Base-by-base conservation (phyloP, 2,888 invertebrate species). In the Amphipyra berbera region DNA sequence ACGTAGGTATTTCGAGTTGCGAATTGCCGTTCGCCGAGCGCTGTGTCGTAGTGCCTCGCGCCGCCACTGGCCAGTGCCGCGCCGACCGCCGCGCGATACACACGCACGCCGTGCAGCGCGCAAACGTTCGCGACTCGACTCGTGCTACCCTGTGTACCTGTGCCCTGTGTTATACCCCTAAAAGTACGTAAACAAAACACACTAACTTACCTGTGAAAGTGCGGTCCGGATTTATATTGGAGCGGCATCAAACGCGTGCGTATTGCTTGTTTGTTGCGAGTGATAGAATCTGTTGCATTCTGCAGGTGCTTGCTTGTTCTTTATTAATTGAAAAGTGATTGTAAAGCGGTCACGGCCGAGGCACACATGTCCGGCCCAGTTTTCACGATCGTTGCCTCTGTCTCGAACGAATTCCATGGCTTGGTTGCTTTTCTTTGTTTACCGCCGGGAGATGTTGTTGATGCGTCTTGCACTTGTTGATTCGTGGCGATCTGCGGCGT, bases 311-410 rank as follows among this genome's bases (percentile, higher is more conserved):
- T 81, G 87, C 83, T 86, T 83, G 87, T 91, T 92, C 87, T 92
- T 92, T 92, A 92, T 93, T 94, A 93, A 93, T 93, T 92, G 93
- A 94, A 94, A 94, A 94, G 94, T 94, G 94, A 94, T 93, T 93
- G 94, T 93, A 93, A 91, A 83, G 88, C 90, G 94, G 94, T 90
- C 94, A 94, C 91, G 94, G 94, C 91, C 93, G 92, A 89, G 88
- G 89, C 92, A 92, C 92, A 92, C 89, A 92, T 93, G 94, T 93
- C 94, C 94, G 94, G 93, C 91, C 92, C 91, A 93, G 94, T 94
- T 94, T 93, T 93, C 93, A 92, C 93, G 93, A 88, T 86, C 83
- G 86, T 82, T 86, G 87, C 82, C 86, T 86, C 84, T 86, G 87
- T 85, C 86, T 88, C 83, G 79, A 83, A 87, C 87, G 86, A 89